Evolutionary conservation across 2,113 vertebrate species (phyloP).

Genomic region (Oostethus manadensis): DNA sequence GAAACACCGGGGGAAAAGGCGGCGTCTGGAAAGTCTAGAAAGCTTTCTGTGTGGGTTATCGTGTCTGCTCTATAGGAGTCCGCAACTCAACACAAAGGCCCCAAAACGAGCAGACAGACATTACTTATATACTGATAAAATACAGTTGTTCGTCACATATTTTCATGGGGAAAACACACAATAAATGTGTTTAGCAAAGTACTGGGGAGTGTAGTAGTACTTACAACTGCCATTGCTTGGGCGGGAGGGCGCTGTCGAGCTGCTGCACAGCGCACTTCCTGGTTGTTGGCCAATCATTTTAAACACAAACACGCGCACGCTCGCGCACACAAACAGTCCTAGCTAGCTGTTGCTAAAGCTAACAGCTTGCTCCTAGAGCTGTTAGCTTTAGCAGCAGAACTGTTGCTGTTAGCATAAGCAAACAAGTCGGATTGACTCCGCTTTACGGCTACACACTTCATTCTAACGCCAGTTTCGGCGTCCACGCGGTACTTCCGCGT

Average conservation of each 20-base stretch:
- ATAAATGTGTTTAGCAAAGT: not conserved
- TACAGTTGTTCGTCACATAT: no score
- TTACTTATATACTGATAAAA: no score
- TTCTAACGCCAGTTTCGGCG: not conserved
- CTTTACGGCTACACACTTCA: not conserved
- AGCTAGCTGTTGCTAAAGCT: not conserved
- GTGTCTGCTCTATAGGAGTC: no score
- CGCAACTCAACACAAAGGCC: no score
- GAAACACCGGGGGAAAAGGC: no score
- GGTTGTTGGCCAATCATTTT: slow-evolving; percentile 66
- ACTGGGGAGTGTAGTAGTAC: not conserved
- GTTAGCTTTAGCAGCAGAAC: no score
- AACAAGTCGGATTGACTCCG: not conserved
- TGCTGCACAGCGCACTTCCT: slow-evolving; percentile 15
- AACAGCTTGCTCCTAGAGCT: not conserved
- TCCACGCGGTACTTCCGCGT: no score
- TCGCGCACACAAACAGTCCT: not conserved
- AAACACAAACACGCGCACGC: slow-evolving; percentile 61
- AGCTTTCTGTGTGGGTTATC: no score
- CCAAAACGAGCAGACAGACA: no score
- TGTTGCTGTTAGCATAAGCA: not conserved
- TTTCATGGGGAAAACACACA: not conserved
- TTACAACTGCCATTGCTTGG: not conserved
- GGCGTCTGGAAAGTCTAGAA: no score
- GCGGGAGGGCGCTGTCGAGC: not conserved